These are phyloP conservation scores for Etheostoma spectabile DNA, from an alignment of 2,113 vertebrate genomes.

Conservation along the genomic window DNA sequence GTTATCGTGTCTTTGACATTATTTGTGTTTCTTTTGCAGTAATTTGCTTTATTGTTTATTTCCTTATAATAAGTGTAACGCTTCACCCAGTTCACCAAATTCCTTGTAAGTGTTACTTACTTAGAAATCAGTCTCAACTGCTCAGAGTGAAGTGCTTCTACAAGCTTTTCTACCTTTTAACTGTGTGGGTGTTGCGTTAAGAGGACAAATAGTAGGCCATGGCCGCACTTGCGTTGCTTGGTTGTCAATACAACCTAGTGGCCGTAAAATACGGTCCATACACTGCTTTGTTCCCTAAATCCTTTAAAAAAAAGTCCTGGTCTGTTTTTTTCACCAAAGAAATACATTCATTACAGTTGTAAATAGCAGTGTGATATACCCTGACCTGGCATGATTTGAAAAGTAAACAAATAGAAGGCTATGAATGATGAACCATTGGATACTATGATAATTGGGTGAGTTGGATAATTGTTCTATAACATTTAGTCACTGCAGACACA, in stretches of 20 bases:
- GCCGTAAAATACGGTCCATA: background rate
- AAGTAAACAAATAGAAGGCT: background rate
- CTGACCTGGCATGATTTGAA: background rate
- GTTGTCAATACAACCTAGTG: slow-evolving; percentile 5
- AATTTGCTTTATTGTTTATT: too few species aligned
- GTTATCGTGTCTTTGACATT: too few species aligned
- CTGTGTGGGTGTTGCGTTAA: slow-evolving; percentile 5
- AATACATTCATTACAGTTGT: background rate
- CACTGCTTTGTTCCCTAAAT: slow-evolving; percentile 24
- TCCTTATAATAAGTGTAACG: too few species aligned
- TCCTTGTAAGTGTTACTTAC: too few species aligned
- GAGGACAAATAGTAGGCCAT: slow-evolving; percentile 13
- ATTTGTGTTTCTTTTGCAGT: too few species aligned
- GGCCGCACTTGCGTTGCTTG: background rate
- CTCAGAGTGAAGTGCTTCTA: slow-evolving; percentile 18
- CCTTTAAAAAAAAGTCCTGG: slow-evolving; percentile 4
- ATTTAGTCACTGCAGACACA: background rate
- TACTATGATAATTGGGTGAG: background rate
- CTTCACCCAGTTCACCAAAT: too few species aligned
- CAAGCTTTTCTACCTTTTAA: slow-evolving; percentile 9
- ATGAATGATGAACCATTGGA: background rate
- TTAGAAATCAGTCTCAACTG: background rate
- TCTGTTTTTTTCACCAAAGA: background rate
- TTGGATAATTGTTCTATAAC: slow-evolving; percentile 8
- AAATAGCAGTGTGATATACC: slow-evolving; percentile 2